Evolutionary conservation across 2,113 vertebrate species (phyloP).

Genomic region (western clawed frog (Xenopus tropicalis)): UCB_Xtro_10.0 CM004443.2:153732501-153733000

Average conservation of each 20-base stretch:
- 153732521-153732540: slow-evolving; percentile 45
- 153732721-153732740: slow-evolving; percentile 43
- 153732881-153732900: slow-evolving; percentile 17
- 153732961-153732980: slow-evolving; percentile 7
- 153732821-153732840: background rate
- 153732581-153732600: slow-evolving; percentile 36
- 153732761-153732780: slow-evolving; percentile 35
- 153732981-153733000: slow-evolving; percentile 1
- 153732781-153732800: slow-evolving; percentile 35
- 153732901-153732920: slow-evolving; percentile 4
- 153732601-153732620: slow-evolving; percentile 41
- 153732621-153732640: slow-evolving; percentile 26
- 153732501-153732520: slow-evolving; percentile 45
- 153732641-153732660: slow-evolving; percentile 19
- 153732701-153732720: slow-evolving; percentile 31
- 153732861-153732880: slow-evolving; percentile 9
- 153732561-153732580: slow-evolving; percentile 15
- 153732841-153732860: slow-evolving; percentile 21
- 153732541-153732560: slow-evolving; percentile 20
- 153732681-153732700: slow-evolving; percentile 20
- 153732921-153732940: background rate
- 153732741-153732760: slow-evolving; percentile 37
- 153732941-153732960: background rate
- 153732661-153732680: slow-evolving; percentile 9
- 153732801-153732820: slow-evolving; percentile 14